Evolutionary conservation across 53 echinoderm and acorn worm species (phyloP).

Genomic region (Stichopus horrens): DNA sequence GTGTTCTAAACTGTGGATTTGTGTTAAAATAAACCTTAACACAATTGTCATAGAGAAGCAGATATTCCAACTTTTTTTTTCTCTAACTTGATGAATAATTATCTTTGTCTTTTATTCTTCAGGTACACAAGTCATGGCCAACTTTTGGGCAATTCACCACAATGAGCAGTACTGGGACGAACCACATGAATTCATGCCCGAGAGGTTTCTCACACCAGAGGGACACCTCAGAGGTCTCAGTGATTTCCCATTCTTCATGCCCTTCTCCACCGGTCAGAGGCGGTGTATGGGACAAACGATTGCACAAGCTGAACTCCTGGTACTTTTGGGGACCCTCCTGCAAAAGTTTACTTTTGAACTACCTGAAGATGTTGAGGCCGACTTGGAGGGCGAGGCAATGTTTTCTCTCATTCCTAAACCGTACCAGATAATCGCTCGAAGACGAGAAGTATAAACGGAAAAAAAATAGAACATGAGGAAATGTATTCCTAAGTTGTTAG

Average conservation of each 20-base stretch:
- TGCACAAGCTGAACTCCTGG: constrained; percentile 87
- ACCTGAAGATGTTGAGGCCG: constrained; percentile 83
- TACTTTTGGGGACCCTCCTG: constrained; percentile 79
- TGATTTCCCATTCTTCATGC: constrained; percentile 93
- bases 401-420: constrained; percentile 97
- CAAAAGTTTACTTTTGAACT: constrained; percentile 88
- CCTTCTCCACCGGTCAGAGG: constrained; percentile 92
- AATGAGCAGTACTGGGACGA: constrained; percentile 82
- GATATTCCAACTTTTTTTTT: not conserved
- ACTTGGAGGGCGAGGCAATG: constrained; percentile 85
- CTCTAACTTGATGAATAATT: not conserved
- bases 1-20: too few species aligned
- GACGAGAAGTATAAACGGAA: not conserved
- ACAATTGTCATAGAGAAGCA: too few species aligned
- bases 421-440: constrained; percentile 71
- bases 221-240: constrained; percentile 75
- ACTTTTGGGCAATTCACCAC: constrained; percentile 97
- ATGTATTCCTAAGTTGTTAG: too few species aligned
- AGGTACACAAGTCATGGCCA: constrained; percentile 99
- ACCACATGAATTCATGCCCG: constrained; percentile 92
- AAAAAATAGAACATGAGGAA: not conserved
- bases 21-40: too few species aligned
- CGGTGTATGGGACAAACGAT: constrained; percentile 77
- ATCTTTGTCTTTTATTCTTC: not conserved
- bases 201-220: constrained; percentile 82